Conservation (phyloP, 2,888 invertebrate species). For the Megastigmus dorsalis region DNA sequence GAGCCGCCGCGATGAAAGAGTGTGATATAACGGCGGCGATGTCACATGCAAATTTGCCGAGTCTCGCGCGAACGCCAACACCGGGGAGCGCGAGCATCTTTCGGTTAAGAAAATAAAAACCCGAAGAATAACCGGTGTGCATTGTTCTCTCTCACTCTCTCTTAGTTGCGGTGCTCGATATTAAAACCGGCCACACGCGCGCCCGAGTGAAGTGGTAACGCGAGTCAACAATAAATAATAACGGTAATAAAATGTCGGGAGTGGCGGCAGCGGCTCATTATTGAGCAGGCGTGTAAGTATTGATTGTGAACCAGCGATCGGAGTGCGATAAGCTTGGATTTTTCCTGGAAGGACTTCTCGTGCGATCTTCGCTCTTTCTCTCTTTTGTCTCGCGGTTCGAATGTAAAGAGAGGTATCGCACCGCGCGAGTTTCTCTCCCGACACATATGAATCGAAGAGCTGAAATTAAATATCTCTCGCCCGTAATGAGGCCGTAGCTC, state of each 20-base stretch:
- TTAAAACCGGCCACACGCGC: not conserved
- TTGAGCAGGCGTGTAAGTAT: slow-evolving; percentile 62
- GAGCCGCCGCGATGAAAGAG: too few species aligned
- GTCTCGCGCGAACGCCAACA: not conserved
- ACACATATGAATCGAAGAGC: too few species aligned
- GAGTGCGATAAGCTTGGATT: slow-evolving; percentile 59
- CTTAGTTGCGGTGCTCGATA: not conserved
- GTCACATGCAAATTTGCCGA: slow-evolving; percentile 56
- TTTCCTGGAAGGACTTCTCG: slow-evolving; percentile 62
- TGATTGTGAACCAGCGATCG: slow-evolving; percentile 61
- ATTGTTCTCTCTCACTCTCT: slow-evolving; percentile 58
- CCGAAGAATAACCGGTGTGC: too few species aligned
- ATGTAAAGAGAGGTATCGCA: not conserved
- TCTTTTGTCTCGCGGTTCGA: too few species aligned
- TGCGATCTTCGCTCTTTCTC: slow-evolving; percentile 26
- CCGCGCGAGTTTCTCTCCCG: not conserved
- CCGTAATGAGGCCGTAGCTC: too few species aligned
- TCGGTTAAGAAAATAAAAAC: too few species aligned
- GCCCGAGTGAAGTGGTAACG: not conserved
- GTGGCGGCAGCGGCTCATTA: slow-evolving; percentile 64
- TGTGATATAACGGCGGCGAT: slow-evolving; percentile 28
- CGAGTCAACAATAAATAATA: slow-evolving; percentile 67
- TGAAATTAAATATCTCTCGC: too few species aligned
- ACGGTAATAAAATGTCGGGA: slow-evolving; percentile 65
- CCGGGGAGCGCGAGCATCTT: not conserved